These are phyloP conservation scores for Trypoxylus dichotomus DNA, from an alignment of 1,140 invertebrate species.

Conservation along the genomic window DNA sequence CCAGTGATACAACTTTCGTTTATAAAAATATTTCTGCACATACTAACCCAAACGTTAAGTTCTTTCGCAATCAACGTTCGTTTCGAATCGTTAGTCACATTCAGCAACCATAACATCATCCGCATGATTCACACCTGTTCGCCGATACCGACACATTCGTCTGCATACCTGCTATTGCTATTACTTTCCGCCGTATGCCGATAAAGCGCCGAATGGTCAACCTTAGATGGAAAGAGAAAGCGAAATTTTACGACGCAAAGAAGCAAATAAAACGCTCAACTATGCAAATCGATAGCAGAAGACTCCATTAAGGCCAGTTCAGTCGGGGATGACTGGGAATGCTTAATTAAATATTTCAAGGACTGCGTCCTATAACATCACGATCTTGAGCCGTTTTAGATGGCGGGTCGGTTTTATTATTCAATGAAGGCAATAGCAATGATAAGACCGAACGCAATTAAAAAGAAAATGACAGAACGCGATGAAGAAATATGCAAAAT, in stretches of 20 bases:
- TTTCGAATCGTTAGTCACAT: not conserved
- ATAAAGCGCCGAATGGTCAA: not conserved
- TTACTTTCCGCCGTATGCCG: not conserved
- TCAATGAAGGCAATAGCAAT: not conserved
- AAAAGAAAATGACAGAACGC: not conserved
- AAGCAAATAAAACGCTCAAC: slow-evolving; percentile 3
- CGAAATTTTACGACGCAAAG: not conserved
- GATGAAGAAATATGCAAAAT: not conserved
- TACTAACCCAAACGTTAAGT: not conserved
- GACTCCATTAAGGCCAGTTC: not conserved
- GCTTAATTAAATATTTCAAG: slow-evolving; percentile 16
- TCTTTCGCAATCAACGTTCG: not conserved
- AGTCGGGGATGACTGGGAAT: not conserved
- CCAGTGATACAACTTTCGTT: too few relatives aligned
- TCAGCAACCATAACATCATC: not conserved
- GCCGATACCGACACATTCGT: not conserved
- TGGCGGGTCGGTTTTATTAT: not conserved
- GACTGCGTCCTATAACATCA: not conserved
- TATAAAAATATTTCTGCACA: not conserved
- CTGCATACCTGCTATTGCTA: not conserved
- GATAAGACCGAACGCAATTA: not conserved
- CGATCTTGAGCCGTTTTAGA: slow-evolving; percentile 12
- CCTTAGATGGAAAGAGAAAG: not conserved
- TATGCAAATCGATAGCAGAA: slow-evolving; percentile 21
- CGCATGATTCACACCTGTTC: not conserved